Evolutionary conservation across 2,113 vertebrate species (phyloP).

Genomic region (Emydocephalus ijimae): DNA sequence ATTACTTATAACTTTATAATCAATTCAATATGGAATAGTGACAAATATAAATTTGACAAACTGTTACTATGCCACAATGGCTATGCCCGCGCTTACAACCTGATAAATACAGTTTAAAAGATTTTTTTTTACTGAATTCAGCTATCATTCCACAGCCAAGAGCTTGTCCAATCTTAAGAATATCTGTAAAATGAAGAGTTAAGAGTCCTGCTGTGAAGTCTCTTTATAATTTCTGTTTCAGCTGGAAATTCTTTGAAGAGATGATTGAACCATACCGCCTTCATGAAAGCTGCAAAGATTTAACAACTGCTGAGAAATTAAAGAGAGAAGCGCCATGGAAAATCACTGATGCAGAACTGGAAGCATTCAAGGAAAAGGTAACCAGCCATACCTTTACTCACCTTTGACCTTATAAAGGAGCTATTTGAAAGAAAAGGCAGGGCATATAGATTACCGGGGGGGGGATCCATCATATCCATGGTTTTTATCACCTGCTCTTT

Average conservation of each 20-base stretch:
- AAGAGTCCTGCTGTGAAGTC: constrained; percentile 58
- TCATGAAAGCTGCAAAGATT: constrained; percentile 83
- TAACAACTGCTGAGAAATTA: constrained; percentile 80
- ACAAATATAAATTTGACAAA: neutral
- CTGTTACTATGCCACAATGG: constrained; percentile 9
- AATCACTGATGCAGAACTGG: constrained; percentile 91
- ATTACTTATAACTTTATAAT: neutral
- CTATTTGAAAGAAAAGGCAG: constrained; percentile 36
- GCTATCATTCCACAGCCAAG: constrained; percentile 47
- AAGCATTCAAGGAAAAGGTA: constrained; percentile 91
- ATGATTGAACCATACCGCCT: constrained; percentile 95
- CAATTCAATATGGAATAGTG: neutral
- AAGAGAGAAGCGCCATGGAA: constrained; percentile 87
- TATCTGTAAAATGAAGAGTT: constrained; percentile 63
- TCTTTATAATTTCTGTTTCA: constrained; percentile 73
- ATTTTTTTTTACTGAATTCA: constrained; percentile 50
- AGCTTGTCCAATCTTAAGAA: constrained; percentile 28
- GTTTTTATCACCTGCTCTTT: neutral
- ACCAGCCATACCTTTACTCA: constrained; percentile 38
- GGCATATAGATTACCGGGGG: neutral
- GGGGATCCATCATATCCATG: neutral
- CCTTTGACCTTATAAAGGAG: constrained; percentile 42
- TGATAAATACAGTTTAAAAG: constrained; percentile 28
- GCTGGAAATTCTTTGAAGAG: constrained; percentile 90
- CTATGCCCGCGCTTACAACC: constrained; percentile 7